Base-by-base conservation (phyloP, 2,888 invertebrate genomes). In the Epinotia nisella region DNA sequence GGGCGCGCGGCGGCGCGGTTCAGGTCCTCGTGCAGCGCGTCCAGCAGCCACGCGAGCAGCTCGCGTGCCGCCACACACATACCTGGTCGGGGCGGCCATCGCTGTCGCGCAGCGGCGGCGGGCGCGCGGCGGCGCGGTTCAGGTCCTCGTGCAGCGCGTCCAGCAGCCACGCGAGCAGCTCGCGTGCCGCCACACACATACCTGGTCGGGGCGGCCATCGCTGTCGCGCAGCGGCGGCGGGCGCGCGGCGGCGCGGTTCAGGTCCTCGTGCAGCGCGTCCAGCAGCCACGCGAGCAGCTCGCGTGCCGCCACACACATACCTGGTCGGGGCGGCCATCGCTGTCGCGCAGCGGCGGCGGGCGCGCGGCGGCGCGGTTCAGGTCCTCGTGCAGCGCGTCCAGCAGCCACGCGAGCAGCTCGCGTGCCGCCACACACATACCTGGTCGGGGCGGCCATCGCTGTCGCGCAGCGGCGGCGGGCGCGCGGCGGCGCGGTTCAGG, bases 261-360 rank as follows among this genome's bases (percentile, higher is more conserved):
- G 94, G 90, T 98, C 98, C 93, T 98, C 98, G 90, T 98, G 98
- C 78, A 98, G 94, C 65, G 97, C 96, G 92, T 98, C 98, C 80
- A 98, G 93, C 77, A 98, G 93, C 96, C 98, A 98, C 67, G 98
- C 97, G 45, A 98, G 95, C 78, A 98, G 94, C 92, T 98, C 98
- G 98, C 98, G 90, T 98, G 98, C 90, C 98, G 98, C 13, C 97
- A 97, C n/a, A n/a, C n/a, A n/a, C n/a, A n/a, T n/a, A n/a, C n/a
- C n/a, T n/a, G n/a, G n/a, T n/a, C 97, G 1, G 97, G 96, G 56
- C 97, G 88, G 0, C 96, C 96, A 86, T 96, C 96, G 64, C 96
- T 96, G 85, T 97, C 96, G 4, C 97, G 78, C 97, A 97, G 75
- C 98, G 78, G 96, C 96, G 87, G 96, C 95, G 49, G 97, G 97